Base-by-base conservation (phyloP, 2,113 vertebrate species). In the Peucedramus taeniatus region DNA sequence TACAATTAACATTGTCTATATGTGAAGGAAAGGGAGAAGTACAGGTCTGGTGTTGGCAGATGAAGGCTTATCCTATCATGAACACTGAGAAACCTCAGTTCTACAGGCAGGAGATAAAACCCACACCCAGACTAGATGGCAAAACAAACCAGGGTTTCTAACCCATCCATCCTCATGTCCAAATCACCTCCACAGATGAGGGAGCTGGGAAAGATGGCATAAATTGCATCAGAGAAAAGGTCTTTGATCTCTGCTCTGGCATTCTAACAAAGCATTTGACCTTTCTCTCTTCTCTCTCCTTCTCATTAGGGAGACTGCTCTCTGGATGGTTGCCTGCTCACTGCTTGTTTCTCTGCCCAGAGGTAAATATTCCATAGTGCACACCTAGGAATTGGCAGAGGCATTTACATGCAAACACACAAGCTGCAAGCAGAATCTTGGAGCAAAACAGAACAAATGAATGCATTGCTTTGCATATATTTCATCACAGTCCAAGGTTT, bases 291-390 rank as follows among this genome's bases (percentile, higher is more conserved):
- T 60, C 83, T 80, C 68, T 95, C 59, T 95, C 51, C 94, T 71
- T 56, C 66, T 70, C 57, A 53, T 54, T 90, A 97, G 96, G 96
- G 69, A 87, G 72, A 45, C 72, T 79, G 80, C 49, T 93, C 18
- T 87, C 83, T 76, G 92, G 94, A 96, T 65, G 60, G 27, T 69
- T 92, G 61, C 77, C 92, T 90, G 60, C 56, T 79, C 11, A 42
- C 72, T 97, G 64, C 78, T 93, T 56, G 30, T 31, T 4, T 95
- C 54, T 90, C 74, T 96, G n/a, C 80, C 80, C 40, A 75, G 40
- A 95, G 96, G 96, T 97, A 96, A 95, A 93, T 96, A 90, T 40
- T 31, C 17, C 35, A 15, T 3, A 77, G 37, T 9, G 51, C n/a
- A 59, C 17, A 70, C 27, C 44, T 40, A 81, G 78, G n/a, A 81